These are phyloP conservation scores for Syrmaticus mikado DNA, from an alignment of 2,113 vertebrate genomes.

Conservation along the genomic window DNA sequence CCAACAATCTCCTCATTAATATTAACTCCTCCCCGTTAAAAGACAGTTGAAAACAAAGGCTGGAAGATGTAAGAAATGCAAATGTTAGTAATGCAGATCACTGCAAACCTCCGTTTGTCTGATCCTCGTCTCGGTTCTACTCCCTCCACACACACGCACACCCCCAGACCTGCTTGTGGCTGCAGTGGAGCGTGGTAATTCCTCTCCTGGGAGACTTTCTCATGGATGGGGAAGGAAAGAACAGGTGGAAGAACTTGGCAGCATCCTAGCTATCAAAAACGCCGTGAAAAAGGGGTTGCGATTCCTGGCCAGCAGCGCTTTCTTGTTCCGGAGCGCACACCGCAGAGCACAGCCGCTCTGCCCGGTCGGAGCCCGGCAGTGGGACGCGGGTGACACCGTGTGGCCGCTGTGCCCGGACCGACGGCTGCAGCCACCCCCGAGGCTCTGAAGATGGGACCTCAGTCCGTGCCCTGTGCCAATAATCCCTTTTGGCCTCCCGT, in stretches of 20 bases:
- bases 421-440: not conserved
- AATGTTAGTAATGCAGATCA: not conserved
- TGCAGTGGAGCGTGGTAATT: not conserved
- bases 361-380: not conserved
- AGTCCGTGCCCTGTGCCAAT: not conserved
- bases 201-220: not conserved
- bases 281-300: not conserved
- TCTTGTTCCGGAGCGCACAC: accelerated
- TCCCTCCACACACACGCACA: not conserved
- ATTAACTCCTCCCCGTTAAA: not conserved
- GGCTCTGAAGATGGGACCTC: not conserved
- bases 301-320: not conserved
- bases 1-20: not conserved
- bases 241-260: not conserved
- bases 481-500: not conserved
- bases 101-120: not conserved
- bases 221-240: not conserved
- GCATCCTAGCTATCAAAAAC: not conserved
- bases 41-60: not conserved
- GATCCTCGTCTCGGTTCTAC: not conserved
- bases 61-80: not conserved
- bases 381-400: constrained; percentile 71
- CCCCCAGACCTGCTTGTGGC: not conserved
- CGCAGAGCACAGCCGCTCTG: accelerated
- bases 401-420: not conserved